Evolutionary conservation across 2,797 vertebrate genomes (phyloP).

Genomic region (Anabas testudineus): DNA sequence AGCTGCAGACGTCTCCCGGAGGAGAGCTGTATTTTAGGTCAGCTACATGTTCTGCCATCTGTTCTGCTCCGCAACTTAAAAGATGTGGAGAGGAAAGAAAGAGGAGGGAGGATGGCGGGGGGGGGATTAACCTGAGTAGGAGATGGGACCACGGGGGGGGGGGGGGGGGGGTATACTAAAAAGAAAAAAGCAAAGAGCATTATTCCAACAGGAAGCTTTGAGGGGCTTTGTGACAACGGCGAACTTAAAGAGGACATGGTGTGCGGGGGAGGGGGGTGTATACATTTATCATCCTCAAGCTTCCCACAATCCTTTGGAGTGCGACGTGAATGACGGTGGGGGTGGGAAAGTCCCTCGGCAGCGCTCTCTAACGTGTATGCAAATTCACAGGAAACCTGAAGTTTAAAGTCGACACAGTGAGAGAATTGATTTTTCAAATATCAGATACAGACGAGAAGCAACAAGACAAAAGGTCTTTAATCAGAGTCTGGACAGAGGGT

Average conservation of each 20-base stretch:
- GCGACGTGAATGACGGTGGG: conserved; percentile 64
- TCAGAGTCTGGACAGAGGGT: too few relatives aligned
- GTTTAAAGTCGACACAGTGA: too few relatives aligned
- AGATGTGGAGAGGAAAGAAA: conserved; percentile 46
- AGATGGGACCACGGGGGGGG: conserved; percentile 6
- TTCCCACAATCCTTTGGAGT: conserved; percentile 73
- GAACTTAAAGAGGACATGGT: conserved; percentile 29
- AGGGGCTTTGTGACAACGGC: conserved; percentile 33
- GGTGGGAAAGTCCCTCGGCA: conserved; percentile 53
- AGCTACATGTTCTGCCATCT: conserved; percentile 80
- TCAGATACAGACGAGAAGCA: too few relatives aligned
- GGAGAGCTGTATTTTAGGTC: conserved; percentile 81
- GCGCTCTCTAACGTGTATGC: conserved; percentile 49
- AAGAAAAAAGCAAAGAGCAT: conserved; percentile 15
- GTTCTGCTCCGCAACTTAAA: conserved; percentile 70
- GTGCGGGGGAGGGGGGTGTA: background rate
- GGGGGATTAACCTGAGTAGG: conserved; percentile 28
- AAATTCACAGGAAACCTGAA: conserved; percentile 30
- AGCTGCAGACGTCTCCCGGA: conserved; percentile 66
- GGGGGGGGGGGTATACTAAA: background rate
- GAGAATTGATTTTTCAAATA: too few relatives aligned
- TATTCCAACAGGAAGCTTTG: conserved; percentile 26
- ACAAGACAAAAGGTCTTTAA: too few relatives aligned
- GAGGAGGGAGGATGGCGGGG: conserved; percentile 17
- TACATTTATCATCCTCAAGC: conserved; percentile 74